phyloP scores from a whole-genome alignment of 2,888 invertebrate species.

The Agrochola lota region DNA sequence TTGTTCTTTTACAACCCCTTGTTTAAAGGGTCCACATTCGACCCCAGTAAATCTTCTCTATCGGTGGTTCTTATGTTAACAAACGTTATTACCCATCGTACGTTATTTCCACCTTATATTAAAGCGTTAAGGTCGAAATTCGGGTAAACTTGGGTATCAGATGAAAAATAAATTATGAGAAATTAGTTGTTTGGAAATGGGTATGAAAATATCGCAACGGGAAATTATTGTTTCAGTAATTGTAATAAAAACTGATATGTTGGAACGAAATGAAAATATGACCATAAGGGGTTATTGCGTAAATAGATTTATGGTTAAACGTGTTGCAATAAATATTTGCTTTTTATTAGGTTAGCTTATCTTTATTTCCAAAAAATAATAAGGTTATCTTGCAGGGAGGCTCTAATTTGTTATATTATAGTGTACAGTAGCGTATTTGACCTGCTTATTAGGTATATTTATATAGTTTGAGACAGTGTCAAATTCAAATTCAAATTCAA shows the following conservation, averaged over 20 bases:
- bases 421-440: neutral
- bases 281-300: constrained; percentile 19
- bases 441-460: too few relatives aligned
- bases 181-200: constrained; percentile 61
- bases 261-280: constrained; percentile 35
- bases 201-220: constrained; percentile 58
- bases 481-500: too few relatives aligned
- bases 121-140: constrained; percentile 54
- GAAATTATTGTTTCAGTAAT: constrained; percentile 49
- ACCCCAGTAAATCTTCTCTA: constrained; percentile 79
- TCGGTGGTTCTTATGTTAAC: constrained; percentile 74
- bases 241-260: constrained; percentile 48
- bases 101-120: constrained; percentile 58
- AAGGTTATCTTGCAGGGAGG: neutral
- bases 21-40: constrained; percentile 72
- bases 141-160: constrained; percentile 7
- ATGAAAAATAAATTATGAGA: constrained; percentile 59
- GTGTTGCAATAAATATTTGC: neutral
- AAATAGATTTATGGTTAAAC: constrained; percentile 27
- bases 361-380: neutral
- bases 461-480: neutral
- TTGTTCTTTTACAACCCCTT: constrained; percentile 70
- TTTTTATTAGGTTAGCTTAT: neutral
- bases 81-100: constrained; percentile 67
- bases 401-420: neutral